Percentiles rank a stretch among this genome's conserved stretches.
Evolutionary conservation across 2,888 invertebrate genomes (phyloP).

Genomic region (Cheilosia vulpina): DNA sequence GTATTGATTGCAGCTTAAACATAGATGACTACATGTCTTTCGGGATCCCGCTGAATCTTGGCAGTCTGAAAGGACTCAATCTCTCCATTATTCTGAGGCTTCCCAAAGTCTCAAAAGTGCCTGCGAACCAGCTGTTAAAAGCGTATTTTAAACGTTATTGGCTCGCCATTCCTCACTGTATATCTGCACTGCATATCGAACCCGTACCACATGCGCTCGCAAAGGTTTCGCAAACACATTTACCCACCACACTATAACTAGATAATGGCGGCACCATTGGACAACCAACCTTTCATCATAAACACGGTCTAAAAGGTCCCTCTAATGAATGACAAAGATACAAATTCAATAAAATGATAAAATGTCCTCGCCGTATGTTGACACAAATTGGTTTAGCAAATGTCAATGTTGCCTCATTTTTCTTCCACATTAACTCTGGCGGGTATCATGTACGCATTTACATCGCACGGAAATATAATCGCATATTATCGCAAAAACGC

Average conservation of each 20-base stretch:
- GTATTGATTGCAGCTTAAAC: too few relatives aligned
- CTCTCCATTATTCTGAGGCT: too few relatives aligned
- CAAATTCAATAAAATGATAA: conserved; percentile 35
- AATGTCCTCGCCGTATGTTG: conserved; percentile 31
- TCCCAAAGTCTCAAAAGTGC: too few relatives aligned
- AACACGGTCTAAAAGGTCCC: conserved; percentile 10
- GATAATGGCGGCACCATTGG: not conserved
- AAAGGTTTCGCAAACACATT: too few relatives aligned
- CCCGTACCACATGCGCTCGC: too few relatives aligned
- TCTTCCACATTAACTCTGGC: conserved; percentile 5
- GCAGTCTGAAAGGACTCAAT: too few relatives aligned
- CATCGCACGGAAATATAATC: conserved; percentile 60
- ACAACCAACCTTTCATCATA: not conserved
- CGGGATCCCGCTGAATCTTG: too few relatives aligned
- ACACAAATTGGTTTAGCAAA: conserved; percentile 35
- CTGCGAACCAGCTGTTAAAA: too few relatives aligned
- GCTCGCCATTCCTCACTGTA: too few relatives aligned
- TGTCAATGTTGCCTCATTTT: conserved; percentile 3
- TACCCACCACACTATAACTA: not conserved
- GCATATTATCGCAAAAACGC: conserved; percentile 58
- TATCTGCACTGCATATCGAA: too few relatives aligned
- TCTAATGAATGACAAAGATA: conserved; percentile 11
- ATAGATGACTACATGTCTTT: too few relatives aligned
- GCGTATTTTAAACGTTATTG: too few relatives aligned
- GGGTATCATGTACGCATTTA: conserved; percentile 13